Evolutionary conservation across 2,113 vertebrate genomes (phyloP), one percentile per base, ranked within the genome.

Genomic region (Canis aureus): DNA sequence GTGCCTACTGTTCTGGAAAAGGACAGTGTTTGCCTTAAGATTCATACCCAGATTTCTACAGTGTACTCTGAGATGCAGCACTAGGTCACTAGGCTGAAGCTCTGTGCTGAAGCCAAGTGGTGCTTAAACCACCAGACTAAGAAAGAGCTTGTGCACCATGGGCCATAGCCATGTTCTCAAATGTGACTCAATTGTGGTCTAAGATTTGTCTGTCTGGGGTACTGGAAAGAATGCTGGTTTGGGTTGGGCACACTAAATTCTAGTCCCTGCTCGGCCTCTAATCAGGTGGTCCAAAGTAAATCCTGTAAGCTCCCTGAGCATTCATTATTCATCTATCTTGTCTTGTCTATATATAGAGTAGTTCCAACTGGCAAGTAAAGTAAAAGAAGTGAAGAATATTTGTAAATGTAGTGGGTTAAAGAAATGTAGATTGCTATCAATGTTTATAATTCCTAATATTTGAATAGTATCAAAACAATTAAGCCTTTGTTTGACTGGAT

Each of bases 141-240:
- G 74, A 78, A 32, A 95, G 74, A 78, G 35, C 16, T 64, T 93
- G 62, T 43, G 49, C 29, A 91, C 29, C 23, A 73, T 0, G 16
- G 38, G 49, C 27, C 64, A 32, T 29, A 62, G 71, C 43, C 51
- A 53, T 84, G 22, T 43, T 95, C 66, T 92, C 82, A 60, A 38
- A 92, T 87, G 91, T 95, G 86, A 98, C 90, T 96, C 92, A 95
- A 94, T 67, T 84, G 89, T 91, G 95, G 96, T 93, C 95, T 94
- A 69, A 93, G 78, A 93, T 74, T 59, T 83, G 13, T 82, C 86
- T 94, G 35, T 89, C 49, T 89, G 38, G 86, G 59, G 87, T 71
- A 17, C 67, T 95, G 22, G 51, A 66, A 97, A 83, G 92, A 92
- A 88, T 76, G 62, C 25, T 94, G 17, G 19, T 59, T 87, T 96